These are phyloP conservation scores for Apocrypta bakeri DNA, from an alignment of 1,140 invertebrate genomes.

Conservation along the genomic window DNA sequence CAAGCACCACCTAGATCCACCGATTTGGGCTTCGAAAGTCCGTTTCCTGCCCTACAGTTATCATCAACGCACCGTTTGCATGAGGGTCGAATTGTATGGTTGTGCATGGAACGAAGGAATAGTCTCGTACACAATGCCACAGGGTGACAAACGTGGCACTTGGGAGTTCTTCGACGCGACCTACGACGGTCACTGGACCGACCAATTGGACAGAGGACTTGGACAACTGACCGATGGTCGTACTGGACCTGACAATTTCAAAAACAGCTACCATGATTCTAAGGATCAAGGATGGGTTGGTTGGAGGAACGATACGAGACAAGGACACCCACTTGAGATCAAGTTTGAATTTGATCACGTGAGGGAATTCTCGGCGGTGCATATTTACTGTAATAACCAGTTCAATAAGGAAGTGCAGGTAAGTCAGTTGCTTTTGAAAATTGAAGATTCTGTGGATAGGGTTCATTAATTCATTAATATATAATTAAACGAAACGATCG, in stretches of 20 bases:
- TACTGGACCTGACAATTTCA: slow-evolving; percentile 85
- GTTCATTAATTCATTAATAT: no score
- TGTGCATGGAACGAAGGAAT: slow-evolving; percentile 81
- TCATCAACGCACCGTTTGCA: slow-evolving; percentile 88
- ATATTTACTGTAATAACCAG: slow-evolving; percentile 88
- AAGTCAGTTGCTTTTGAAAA: slow-evolving; percentile 54
- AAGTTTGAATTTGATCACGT: slow-evolving; percentile 92
- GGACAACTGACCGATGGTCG: slow-evolving; percentile 91
- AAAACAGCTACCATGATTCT: slow-evolving; percentile 78
- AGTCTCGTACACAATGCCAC: slow-evolving; percentile 74
- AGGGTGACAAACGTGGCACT: slow-evolving; percentile 86
- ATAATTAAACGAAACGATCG: no score
- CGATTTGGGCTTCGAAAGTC: slow-evolving; percentile 86
- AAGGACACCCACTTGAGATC: slow-evolving; percentile 81
- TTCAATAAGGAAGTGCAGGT: slow-evolving; percentile 88
- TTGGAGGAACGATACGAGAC: slow-evolving; percentile 88
- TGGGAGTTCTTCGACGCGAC: slow-evolving; percentile 92
- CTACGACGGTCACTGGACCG: slow-evolving; percentile 92
- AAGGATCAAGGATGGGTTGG: slow-evolving; percentile 90
- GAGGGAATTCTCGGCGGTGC: slow-evolving; percentile 89
- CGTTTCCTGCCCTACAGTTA: slow-evolving; percentile 89
- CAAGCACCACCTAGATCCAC: slow-evolving; percentile 83
- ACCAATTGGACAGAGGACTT: slow-evolving; percentile 82
- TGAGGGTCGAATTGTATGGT: slow-evolving; percentile 89
- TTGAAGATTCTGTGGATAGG: neutral